These are phyloP conservation scores for Arion vulgaris DNA, from an alignment of 1,140 invertebrate species.

Conservation along the genomic window DNA sequence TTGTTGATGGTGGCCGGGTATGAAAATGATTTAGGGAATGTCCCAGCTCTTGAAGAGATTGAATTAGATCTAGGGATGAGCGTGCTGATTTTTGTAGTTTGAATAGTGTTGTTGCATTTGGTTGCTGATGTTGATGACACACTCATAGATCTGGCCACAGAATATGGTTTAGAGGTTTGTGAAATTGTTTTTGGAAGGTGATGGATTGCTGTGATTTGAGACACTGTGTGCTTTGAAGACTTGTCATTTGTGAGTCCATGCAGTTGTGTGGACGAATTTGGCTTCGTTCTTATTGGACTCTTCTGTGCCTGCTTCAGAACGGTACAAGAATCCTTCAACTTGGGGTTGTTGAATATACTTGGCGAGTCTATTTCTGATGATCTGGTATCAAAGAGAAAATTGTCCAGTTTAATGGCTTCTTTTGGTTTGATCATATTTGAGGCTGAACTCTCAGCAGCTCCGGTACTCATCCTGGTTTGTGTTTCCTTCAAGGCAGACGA, in stretches of 20 bases:
- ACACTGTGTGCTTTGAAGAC: not conserved
- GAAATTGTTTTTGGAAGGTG: slow-evolving; percentile 13
- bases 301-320: not conserved
- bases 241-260: not conserved
- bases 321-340: not conserved
- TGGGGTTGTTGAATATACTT: not conserved
- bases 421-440: not conserved
- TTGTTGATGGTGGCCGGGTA: slow-evolving; percentile 30
- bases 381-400: slow-evolving; percentile 2
- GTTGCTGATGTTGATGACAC: not conserved
- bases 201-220: not conserved
- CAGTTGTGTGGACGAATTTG: not conserved
- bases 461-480: not conserved
- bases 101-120: slow-evolving; percentile 33
- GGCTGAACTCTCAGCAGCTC: not conserved
- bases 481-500: not conserved
- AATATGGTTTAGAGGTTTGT: not conserved
- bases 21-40: slow-evolving; percentile 11
- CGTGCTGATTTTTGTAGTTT: slow-evolving; percentile 38
- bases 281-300: not conserved
- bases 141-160: slow-evolving; percentile 5
- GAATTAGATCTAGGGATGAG: slow-evolving; percentile 35
- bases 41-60: slow-evolving; percentile 3
- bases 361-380: slow-evolving; percentile 1
- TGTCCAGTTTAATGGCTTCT: slow-evolving; percentile 16